phyloP scores from a whole-genome alignment of 2,888 invertebrate genomes.

The Himalopsyche kuldschensis region DNA sequence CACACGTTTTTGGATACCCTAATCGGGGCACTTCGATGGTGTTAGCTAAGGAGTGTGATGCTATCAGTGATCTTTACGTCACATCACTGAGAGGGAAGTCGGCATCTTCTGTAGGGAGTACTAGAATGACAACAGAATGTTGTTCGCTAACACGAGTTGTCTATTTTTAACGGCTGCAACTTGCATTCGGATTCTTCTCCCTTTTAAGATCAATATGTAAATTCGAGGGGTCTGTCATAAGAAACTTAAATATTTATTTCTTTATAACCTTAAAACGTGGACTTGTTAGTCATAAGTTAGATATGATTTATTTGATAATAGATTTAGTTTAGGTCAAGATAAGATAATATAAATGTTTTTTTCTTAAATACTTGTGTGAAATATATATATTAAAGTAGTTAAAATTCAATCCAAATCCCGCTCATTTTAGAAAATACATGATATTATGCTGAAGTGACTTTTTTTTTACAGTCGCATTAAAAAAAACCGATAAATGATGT shows the following conservation, averaged over 20 bases:
- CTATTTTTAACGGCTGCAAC: background rate
- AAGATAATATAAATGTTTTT: too few species aligned
- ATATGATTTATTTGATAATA: too few species aligned
- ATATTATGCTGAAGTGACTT: too few species aligned
- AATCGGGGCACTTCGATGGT: background rate
- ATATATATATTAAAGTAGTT: too few species aligned
- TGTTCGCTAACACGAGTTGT: background rate
- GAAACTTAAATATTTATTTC: background rate
- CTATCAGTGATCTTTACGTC: background rate
- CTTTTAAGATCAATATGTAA: background rate
- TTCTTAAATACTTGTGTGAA: too few species aligned
- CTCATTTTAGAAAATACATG: too few species aligned
- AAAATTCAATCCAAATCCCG: too few species aligned
- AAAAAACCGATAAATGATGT: too few species aligned
- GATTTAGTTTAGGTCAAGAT: too few species aligned
- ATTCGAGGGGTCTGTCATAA: background rate
- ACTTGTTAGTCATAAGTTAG: too few species aligned
- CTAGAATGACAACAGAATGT: background rate
- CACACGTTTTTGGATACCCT: background rate
- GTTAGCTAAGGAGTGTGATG: background rate
- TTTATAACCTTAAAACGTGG: too few species aligned
- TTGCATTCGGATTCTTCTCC: background rate
- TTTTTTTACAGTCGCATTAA: too few species aligned
- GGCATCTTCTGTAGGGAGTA: background rate
- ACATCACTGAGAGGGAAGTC: background rate